phyloP scores from a whole-genome alignment of 2,797 vertebrate species.

The Gorsachius magnificus region DNA sequence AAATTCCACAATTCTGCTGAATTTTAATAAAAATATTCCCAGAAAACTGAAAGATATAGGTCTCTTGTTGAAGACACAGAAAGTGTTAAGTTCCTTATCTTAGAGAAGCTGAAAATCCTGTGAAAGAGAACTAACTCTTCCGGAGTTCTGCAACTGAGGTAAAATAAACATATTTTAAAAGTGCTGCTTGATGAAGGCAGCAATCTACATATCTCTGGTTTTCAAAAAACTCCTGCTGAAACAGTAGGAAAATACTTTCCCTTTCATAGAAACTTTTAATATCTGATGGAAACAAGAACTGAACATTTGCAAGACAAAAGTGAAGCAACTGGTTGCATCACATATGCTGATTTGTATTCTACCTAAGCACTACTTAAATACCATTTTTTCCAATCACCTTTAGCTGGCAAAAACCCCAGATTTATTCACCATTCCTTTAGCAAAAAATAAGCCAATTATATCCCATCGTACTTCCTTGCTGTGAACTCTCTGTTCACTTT shows the following conservation, averaged over 20 bases:
- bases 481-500: not conserved
- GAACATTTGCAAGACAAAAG: not conserved
- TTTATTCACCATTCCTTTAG: not conserved
- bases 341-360: not conserved
- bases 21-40: not conserved
- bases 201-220: not conserved
- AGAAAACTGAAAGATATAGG: not conserved
- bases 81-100: not conserved
- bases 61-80: not conserved
- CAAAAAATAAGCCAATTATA: not conserved
- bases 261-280: not conserved
- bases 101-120: not conserved
- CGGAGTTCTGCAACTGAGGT: not conserved
- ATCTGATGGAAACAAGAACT: not conserved
- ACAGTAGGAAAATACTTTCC: not conserved
- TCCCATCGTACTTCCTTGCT: not conserved
- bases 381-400: not conserved
- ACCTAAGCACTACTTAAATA: not conserved
- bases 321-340: not conserved
- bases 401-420: accelerated
- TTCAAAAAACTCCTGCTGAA: not conserved
- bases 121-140: not conserved
- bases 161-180: not conserved
- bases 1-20: not conserved
- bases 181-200: not conserved